phyloP scores from a whole-genome alignment of 2,113 vertebrate species.

The Mormyrus lacerda region DNA sequence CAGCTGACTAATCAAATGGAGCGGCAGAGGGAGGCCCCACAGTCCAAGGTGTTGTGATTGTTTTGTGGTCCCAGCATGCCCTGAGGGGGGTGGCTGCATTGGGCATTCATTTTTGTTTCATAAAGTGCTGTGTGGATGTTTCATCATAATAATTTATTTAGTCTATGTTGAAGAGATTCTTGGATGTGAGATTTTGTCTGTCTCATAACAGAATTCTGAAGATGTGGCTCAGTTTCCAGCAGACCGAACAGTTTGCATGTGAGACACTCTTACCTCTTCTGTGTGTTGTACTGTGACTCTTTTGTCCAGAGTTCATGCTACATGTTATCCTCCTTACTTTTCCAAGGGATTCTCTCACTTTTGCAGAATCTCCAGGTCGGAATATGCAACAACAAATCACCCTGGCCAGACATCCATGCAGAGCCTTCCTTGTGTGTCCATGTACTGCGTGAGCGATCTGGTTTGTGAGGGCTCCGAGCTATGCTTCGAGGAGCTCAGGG shows the following conservation, averaged over 20 bases:
- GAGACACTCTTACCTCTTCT: slow-evolving; percentile 21
- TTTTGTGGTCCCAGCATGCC: background rate
- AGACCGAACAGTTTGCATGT: slow-evolving; percentile 37
- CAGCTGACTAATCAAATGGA: slow-evolving; percentile 58
- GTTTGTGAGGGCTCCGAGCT: slow-evolving; percentile 62
- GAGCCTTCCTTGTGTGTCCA: slow-evolving; percentile 37
- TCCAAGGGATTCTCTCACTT: background rate
- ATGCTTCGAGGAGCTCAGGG: slow-evolving; percentile 76
- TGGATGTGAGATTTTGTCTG: background rate
- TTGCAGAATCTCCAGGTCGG: slow-evolving; percentile 56
- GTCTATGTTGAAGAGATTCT: background rate
- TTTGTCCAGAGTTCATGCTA: background rate
- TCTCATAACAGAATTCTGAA: slow-evolving; percentile 39
- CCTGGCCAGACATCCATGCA: background rate
- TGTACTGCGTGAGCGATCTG: slow-evolving; percentile 64
- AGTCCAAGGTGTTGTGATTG: slow-evolving; percentile 38
- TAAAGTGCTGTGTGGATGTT: background rate
- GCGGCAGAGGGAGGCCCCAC: slow-evolving; percentile 33
- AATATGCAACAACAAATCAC: slow-evolving; percentile 25
- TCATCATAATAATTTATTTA: background rate
- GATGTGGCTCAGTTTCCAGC: slow-evolving; percentile 12
- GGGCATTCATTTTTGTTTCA: background rate
- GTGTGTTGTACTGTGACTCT: background rate
- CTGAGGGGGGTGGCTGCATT: background rate
- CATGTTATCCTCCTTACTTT: background rate